These are phyloP conservation scores for Bombus cullumanus DNA, from an alignment of 1,140 invertebrate genomes.

Conservation along the genomic window DNA sequence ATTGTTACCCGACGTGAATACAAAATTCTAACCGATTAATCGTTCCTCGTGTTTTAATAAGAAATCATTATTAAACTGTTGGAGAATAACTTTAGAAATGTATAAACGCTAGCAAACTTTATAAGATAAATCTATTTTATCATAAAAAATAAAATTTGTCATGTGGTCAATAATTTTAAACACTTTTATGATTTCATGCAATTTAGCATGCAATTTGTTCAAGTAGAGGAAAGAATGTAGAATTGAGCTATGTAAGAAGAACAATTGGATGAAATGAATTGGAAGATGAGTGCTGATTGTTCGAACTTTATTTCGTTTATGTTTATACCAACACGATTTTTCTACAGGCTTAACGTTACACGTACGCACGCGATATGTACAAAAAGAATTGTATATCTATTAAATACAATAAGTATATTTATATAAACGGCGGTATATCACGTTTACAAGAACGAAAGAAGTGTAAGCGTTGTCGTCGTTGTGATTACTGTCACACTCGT, in stretches of 20 bases:
- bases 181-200: not conserved
- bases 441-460: slow-evolving; percentile 36
- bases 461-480: slow-evolving; percentile 33
- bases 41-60: not conserved
- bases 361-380: slow-evolving; percentile 41
- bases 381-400: slow-evolving; percentile 37
- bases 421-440: slow-evolving; percentile 44
- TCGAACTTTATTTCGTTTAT: slow-evolving; percentile 21
- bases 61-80: not conserved
- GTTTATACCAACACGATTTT: slow-evolving; percentile 42
- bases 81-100: not conserved
- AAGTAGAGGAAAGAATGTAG: not conserved
- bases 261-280: not conserved
- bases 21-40: not conserved
- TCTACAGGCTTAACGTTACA: slow-evolving; percentile 37
- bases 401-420: slow-evolving; percentile 23
- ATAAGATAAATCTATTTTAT: not conserved
- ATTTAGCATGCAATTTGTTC: not conserved
- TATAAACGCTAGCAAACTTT: not conserved
- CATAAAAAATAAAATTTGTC: not conserved
- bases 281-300: not conserved
- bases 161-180: not conserved
- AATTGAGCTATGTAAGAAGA: not conserved
- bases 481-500: slow-evolving; percentile 18
- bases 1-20: not conserved